A percentile compares a stretch with the other conserved stretches of the same genome.
phyloP scores from a whole-genome alignment of 2,797 vertebrate genomes.

The Muscicapa comitata region DNA sequence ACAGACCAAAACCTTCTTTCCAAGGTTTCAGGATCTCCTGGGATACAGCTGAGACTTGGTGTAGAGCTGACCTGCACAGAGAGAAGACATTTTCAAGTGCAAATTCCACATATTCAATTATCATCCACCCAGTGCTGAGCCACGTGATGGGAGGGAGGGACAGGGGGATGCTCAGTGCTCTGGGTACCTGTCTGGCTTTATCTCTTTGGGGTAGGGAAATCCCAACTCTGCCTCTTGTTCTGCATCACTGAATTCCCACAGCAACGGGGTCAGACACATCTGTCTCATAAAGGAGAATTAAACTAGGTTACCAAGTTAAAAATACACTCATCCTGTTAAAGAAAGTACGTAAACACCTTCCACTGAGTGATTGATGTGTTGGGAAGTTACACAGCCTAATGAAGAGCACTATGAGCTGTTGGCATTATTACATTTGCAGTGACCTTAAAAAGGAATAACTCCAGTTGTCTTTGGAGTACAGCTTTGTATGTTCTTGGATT shows the following conservation, averaged over 20 bases:
- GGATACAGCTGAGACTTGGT: neutral
- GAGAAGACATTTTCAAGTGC: neutral
- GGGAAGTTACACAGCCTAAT: constrained; percentile 36
- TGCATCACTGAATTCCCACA: neutral
- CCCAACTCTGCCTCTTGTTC: neutral
- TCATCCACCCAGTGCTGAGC: neutral
- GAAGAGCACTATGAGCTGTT: constrained; percentile 25
- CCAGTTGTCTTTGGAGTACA: neutral
- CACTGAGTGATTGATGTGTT: neutral
- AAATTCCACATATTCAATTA: neutral
- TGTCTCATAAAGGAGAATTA: neutral
- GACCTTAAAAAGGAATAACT: constrained; percentile 46
- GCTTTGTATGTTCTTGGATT: constrained; percentile 39
- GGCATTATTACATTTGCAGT: constrained; percentile 53
- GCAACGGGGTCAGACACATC: rapidly evolving
- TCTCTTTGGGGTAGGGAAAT: neutral
- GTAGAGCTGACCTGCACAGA: neutral
- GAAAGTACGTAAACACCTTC: neutral
- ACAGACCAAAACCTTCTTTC: neutral
- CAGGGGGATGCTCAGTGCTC: rapidly evolving
- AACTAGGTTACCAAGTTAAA: neutral
- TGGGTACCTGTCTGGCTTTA: neutral
- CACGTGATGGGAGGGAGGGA: rapidly evolving
- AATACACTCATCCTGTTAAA: neutral
- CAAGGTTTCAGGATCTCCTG: neutral